phyloP scores from a whole-genome alignment of 2,797 vertebrate species.

The Syndactyla subalaris region DNA sequence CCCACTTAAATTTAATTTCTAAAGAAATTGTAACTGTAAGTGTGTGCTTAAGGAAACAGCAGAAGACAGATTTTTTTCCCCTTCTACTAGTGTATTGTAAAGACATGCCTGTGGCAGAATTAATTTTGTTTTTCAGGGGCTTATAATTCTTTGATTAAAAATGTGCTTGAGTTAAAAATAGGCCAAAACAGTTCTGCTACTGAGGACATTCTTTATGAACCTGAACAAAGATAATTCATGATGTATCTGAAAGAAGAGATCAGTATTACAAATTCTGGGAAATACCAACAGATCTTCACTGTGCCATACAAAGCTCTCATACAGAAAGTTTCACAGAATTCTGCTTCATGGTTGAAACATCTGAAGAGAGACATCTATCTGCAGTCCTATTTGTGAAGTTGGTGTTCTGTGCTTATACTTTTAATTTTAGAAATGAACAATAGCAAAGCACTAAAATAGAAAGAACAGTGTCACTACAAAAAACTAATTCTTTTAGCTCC shows the following conservation, averaged over 20 bases:
- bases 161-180: not conserved
- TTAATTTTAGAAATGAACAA: not conserved
- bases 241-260: not conserved
- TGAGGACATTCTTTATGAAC: not conserved
- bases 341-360: not conserved
- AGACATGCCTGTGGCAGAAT: not conserved
- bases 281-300: not conserved
- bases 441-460: not conserved
- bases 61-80: not conserved
- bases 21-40: not conserved
- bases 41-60: not conserved
- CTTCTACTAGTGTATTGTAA: not conserved
- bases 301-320: rapidly evolving
- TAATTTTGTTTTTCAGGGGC: not conserved
- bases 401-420: not conserved
- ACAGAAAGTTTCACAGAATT: not conserved
- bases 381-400: not conserved
- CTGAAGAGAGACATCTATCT: not conserved
- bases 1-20: constrained; percentile 21
- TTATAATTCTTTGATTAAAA: not conserved
- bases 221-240: not conserved
- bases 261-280: not conserved
- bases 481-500: not conserved
- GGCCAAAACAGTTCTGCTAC: not conserved
- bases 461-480: not conserved